phyloP scores from a whole-genome alignment of 2,113 vertebrate genomes.

The Hassar affinis region DNA sequence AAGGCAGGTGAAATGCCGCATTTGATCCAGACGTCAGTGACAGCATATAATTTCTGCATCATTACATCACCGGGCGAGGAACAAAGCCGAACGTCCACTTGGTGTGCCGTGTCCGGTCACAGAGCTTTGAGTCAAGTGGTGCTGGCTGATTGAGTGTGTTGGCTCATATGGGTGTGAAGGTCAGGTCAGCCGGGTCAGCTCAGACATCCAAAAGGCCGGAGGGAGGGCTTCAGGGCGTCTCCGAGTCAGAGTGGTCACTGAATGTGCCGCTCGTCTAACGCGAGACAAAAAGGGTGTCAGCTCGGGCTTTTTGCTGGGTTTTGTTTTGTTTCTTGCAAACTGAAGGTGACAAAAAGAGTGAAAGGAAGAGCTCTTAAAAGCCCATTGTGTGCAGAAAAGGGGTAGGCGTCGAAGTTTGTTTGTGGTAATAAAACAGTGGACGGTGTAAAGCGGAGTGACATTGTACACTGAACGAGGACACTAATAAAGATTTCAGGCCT shows the following conservation, averaged over 20 bases:
- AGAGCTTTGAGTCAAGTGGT: conserved; percentile 58
- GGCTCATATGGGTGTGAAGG: conserved; percentile 72
- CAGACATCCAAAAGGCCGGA: conserved; percentile 60
- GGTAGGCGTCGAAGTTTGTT: conserved; percentile 65
- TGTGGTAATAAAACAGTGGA: conserved; percentile 52
- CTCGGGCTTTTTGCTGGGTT: conserved; percentile 22
- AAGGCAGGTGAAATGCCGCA: not conserved
- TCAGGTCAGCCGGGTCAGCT: conserved; percentile 67
- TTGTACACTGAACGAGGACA: conserved; percentile 28
- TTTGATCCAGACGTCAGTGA: conserved; percentile 45
- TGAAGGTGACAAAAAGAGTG: conserved; percentile 39
- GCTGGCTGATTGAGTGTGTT: conserved; percentile 68
- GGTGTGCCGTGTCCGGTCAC: conserved; percentile 51
- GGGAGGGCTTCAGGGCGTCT: conserved; percentile 45
- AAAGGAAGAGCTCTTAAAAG: conserved; percentile 43
- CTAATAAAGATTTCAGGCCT: conserved; percentile 40
- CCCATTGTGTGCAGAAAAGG: conserved; percentile 51
- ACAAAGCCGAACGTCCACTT: conserved; percentile 55
- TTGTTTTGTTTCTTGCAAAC: conserved; percentile 37
- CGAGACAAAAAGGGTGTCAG: conserved; percentile 49
- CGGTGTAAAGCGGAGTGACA: conserved; percentile 14
- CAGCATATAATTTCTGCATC: conserved; percentile 53
- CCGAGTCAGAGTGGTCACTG: conserved; percentile 38
- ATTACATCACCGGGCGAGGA: conserved; percentile 52
- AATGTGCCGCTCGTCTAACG: conserved; percentile 52